A percentile compares a stretch with the other conserved stretches of the same genome.
Conservation (phyloP, 2,797 vertebrate species). For the Halcyon leucocephala region DNA sequence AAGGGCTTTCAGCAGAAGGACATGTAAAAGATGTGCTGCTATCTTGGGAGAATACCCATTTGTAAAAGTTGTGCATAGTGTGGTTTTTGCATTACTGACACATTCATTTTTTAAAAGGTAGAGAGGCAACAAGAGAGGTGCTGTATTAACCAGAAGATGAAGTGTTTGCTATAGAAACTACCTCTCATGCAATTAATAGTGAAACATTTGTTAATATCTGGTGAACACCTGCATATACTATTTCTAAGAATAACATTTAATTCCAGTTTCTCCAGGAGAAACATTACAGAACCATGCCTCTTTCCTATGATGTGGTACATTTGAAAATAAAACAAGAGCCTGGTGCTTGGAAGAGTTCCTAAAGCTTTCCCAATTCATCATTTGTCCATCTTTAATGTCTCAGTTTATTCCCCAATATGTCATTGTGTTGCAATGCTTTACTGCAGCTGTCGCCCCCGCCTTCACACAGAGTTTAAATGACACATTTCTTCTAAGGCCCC, state of each 20-base stretch:
- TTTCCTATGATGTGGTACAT: slow-evolving; percentile 7
- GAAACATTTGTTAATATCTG: slow-evolving; percentile 29
- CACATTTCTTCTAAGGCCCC: not conserved
- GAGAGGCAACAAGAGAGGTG: not conserved
- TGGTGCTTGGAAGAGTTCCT: not conserved
- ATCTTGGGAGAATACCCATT: not conserved
- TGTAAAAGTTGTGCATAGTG: not conserved
- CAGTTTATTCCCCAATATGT: not conserved
- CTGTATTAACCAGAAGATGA: not conserved
- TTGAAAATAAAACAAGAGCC: not conserved
- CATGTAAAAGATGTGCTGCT: not conserved
- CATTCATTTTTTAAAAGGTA: not conserved
- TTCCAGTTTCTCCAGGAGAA: slow-evolving; percentile 14
- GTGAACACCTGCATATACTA: slow-evolving; percentile 12
- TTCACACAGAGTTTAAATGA: not conserved
- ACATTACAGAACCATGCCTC: not conserved
- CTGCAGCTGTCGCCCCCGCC: not conserved
- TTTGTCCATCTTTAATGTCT: not conserved
- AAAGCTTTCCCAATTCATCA: not conserved
- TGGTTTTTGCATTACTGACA: not conserved
- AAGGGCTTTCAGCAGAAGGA: not conserved
- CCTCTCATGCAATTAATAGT: not conserved
- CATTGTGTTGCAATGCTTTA: not conserved
- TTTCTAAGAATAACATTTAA: slow-evolving; percentile 38
- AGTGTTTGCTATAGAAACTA: slow-evolving; percentile 10